Evolutionary conservation across 2,797 vertebrate genomes (phyloP), one percentile per base, ranked within the genome.

Genomic region (Anguilla pacifica): DNA sequence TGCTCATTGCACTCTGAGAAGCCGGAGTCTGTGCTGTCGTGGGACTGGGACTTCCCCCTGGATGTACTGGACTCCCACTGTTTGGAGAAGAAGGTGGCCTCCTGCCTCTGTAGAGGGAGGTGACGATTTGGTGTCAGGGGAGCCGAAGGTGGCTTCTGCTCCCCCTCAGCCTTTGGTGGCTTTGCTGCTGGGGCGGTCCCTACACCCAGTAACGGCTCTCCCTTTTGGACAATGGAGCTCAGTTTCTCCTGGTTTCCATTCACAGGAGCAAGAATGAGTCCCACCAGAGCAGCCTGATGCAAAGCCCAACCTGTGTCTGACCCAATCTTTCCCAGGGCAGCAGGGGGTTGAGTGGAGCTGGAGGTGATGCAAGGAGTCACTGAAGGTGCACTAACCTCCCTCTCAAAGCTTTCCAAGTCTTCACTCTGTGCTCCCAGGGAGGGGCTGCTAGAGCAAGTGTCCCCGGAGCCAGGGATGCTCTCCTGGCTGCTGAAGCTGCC

Each of bases 1-100:
- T 97, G 97, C 83, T 99, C 98, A 0, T 93, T 96, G 43, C 97
- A 97, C 90, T 99, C 98, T 0, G 98, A 98, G 91, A 98, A 99
- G 25, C 98, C 98, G 0, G 98, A 99, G 95, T 99, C 98, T 0
- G 97, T 99, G 94, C 98, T 99, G 93, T 98, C 98, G 0, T 96
- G 94, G 91, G 92, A 96, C 91, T 96, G 95, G 0, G 96, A 94
- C 89, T 96, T 96, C 4, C 93, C 93, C 83, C 90, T 90, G 25
- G 94, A 95, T 0, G 88, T 88, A 0, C 94, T 93, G 85, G 91
- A 88, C 2, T 97, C 96, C 96, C 97, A 97, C 35, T 96, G 95
- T 86, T 96, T 98, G 87, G 97, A 97, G 0, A 94, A 94, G 77
- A 96, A 92, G 0, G 94, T 94, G 64, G 96, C 97, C 86, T 97